A percentile compares a stretch with the other conserved stretches of the same genome.
Evolutionary conservation across 35 echinoderm and acorn worm species (phyloP).

Genomic region (Eucidaris tribuloides): DNA sequence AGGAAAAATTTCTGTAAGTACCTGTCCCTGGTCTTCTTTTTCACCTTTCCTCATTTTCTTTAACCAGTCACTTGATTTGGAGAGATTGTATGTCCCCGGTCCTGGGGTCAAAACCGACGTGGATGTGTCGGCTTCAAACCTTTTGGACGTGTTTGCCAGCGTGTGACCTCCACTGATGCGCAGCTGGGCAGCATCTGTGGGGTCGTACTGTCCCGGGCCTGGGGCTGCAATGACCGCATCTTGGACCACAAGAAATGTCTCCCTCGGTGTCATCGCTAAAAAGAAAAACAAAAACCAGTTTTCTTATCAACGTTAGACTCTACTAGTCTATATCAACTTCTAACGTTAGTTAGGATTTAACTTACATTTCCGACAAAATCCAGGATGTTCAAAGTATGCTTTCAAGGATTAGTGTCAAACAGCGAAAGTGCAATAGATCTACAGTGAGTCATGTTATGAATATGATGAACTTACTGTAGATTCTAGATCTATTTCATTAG

Average conservation of each 20-base stretch:
- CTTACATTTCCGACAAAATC: no score
- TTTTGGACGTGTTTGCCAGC: conserved; percentile 79
- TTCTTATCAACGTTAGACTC: no score
- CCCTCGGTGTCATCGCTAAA: conserved; percentile 82
- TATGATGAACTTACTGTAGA: no score
- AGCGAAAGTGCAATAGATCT: no score
- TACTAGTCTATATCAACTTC: no score
- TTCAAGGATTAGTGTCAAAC: no score
- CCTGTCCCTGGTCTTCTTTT: conserved; percentile 24
- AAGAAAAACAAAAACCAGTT: no score
- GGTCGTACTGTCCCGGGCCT: conserved; percentile 97
- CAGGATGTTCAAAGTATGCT: no score
- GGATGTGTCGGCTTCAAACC: conserved; percentile 57
- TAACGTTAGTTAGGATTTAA: no score
- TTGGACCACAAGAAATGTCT: conserved; percentile 85
- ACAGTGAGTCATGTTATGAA: no score
- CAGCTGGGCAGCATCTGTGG: conserved; percentile 20
- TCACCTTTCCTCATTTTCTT: conserved; percentile 47
- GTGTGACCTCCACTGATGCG: conserved; percentile 76
- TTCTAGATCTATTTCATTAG: no score
- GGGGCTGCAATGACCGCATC: conserved; percentile 95
- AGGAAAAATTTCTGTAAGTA: not conserved
- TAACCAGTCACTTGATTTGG: conserved; percentile 87
- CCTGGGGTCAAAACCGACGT: conserved; percentile 65
- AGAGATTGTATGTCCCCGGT: conserved; percentile 85